Evolutionary conservation across 2,888 invertebrate genomes (phyloP), one percentile per base, ranked within the genome.

Genomic region (Torymus tubicola): DNA sequence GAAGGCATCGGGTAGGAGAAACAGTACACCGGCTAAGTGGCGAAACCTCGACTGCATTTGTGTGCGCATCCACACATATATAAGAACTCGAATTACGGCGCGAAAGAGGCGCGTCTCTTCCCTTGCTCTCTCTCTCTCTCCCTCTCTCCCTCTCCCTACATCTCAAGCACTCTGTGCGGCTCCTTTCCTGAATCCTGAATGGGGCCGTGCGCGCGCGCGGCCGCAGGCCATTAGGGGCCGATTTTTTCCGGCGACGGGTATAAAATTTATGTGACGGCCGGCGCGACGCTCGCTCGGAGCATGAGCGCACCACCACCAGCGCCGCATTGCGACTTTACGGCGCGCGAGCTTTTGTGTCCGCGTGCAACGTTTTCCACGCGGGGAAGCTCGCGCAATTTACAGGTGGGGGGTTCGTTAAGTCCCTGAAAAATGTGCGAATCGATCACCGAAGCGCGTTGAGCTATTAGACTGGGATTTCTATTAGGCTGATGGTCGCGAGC

Each of bases 261-360:
- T 65, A 11, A 55, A 70, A 77, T 77, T 77, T 77, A 77, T 77
- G 77, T 77, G 69, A 63, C 61, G 58, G 31, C 57, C 16, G 31
- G 5, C 61, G 53, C 68, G 68, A 12, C 67, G 5, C 24, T 24
- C 24, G 24, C 24, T 24, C 24, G 24, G 24, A 24, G 24, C 31
- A 31, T n/a, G n/a, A n/a, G n/a, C 31, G 8, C 31, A 8, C 31
- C 31, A 31, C 31, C 24, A 31, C 24, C 60, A n/a, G 12, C 53
- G 72, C 14, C 31, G 68, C 24, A 16, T 68, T 55, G 16, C n/a
- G 31, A 31, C 53, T 71, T 72, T 24, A 63, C 53, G 53, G 53
- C 63, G 53, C 31, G 31, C 12, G 31, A 53, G 63, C 72, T 61
- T 72, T 63, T 50, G 18, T 71, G 16, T 24, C 21, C 21, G 2